A percentile compares a stretch with the other conserved stretches of the same genome.
phyloP scores from a whole-genome alignment of 2,888 invertebrate species.

The Sericinus montela region DNA sequence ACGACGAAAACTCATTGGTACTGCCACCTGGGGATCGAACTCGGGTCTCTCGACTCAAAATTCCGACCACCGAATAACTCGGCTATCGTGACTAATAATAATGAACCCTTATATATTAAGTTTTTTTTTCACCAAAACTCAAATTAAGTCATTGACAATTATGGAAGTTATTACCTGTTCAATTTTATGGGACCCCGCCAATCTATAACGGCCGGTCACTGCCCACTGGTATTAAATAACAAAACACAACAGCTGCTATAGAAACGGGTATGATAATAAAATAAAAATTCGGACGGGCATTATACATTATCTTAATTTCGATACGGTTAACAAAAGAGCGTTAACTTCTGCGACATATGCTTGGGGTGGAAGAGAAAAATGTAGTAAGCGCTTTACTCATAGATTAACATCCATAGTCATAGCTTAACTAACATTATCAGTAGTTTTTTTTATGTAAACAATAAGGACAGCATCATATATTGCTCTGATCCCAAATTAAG shows the following conservation, averaged over 20 bases:
- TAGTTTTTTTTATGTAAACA: too few species aligned
- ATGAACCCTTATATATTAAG: neutral
- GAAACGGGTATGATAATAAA: constrained; percentile 60
- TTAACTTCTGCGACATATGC: constrained; percentile 67
- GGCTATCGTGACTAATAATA: too few species aligned
- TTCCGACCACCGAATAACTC: too few species aligned
- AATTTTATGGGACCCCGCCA: constrained; percentile 53
- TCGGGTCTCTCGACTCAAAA: too few species aligned
- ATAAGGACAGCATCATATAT: too few species aligned
- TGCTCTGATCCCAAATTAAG: too few species aligned
- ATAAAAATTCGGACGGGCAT: constrained; percentile 67
- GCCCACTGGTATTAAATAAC: constrained; percentile 48
- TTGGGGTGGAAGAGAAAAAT: constrained; percentile 37
- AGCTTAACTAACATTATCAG: too few species aligned
- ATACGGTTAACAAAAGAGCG: constrained; percentile 74
- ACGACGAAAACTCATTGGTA: too few species aligned
- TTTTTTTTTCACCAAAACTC: constrained; percentile 44
- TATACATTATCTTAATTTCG: constrained; percentile 76
- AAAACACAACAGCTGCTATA: constrained; percentile 61
- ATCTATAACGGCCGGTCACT: constrained; percentile 61
- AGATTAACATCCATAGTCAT: too few species aligned
- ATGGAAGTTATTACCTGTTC: constrained; percentile 64
- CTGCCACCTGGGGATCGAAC: too few species aligned
- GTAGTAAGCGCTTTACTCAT: too few species aligned
- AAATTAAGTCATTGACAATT: constrained; percentile 69